These are phyloP conservation scores for Myotis lucifugus DNA, from an alignment of 2,113 vertebrate genomes.

Conservation along the genomic window DNA sequence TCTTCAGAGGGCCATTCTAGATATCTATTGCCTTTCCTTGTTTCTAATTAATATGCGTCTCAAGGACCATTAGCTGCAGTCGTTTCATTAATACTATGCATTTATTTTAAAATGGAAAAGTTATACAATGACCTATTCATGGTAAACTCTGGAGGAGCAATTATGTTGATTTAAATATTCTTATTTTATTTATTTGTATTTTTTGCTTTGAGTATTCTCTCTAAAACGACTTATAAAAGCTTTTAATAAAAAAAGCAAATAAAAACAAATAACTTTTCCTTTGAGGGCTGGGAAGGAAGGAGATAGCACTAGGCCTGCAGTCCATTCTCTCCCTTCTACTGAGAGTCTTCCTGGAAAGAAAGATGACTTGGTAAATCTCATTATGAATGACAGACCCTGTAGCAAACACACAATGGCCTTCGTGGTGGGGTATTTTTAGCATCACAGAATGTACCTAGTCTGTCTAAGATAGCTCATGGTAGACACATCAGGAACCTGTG, in stretches of 20 bases:
- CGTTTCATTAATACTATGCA: background rate
- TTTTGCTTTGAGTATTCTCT: background rate
- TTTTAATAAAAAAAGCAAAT: slow-evolving; percentile 32
- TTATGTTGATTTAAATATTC: background rate
- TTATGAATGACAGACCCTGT: background rate
- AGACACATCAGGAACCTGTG: background rate
- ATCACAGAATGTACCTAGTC: background rate
- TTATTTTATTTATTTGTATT: slow-evolving; percentile 13
- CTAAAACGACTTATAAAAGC: background rate
- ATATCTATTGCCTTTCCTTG: background rate
- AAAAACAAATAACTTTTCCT: background rate
- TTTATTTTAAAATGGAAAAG: background rate
- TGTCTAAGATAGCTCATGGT: background rate
- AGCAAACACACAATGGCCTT: background rate
- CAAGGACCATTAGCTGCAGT: background rate
- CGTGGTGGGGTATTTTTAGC: background rate
- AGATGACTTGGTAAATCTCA: background rate
- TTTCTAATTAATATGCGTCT: slow-evolving; percentile 22
- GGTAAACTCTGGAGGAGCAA: background rate
- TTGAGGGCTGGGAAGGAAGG: background rate
- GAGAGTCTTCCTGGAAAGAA: background rate
- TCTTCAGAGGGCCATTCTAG: background rate
- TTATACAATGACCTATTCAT: background rate
- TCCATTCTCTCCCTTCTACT: background rate
- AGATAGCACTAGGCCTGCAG: background rate